Percentiles rank a stretch among this genome's conserved stretches.
Conservation (phyloP, 2,888 invertebrate genomes). For the Anarsia innoxiella region DNA sequence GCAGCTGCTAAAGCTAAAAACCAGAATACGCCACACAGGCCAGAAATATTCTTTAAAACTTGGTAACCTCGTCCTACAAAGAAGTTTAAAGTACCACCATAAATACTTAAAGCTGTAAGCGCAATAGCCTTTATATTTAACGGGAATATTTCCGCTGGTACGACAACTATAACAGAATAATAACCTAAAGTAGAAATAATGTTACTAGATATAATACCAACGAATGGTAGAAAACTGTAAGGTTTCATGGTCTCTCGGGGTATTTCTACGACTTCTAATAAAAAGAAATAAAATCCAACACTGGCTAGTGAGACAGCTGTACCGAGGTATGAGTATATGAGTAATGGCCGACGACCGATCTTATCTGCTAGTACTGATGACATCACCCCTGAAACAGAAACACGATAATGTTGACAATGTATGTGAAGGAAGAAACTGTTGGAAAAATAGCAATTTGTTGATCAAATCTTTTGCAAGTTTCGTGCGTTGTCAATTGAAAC, state of each 20-base stretch:
- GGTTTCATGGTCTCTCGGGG: slow-evolving; percentile 27
- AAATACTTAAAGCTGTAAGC: slow-evolving; percentile 58
- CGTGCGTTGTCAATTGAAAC: too few species aligned
- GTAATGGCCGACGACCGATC: slow-evolving; percentile 60
- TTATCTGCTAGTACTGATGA: slow-evolving; percentile 46
- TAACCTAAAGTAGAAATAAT: slow-evolving; percentile 53
- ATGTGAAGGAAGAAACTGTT: too few species aligned
- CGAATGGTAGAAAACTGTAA: slow-evolving; percentile 46
- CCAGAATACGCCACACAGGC: slow-evolving; percentile 63
- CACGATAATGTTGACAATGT: too few species aligned
- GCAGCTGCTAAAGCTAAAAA: slow-evolving; percentile 57
- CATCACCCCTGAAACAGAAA: slow-evolving; percentile 40
- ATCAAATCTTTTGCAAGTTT: too few species aligned
- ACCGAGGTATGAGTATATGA: slow-evolving; percentile 52
- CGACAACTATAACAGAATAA: slow-evolving; percentile 59
- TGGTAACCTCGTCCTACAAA: slow-evolving; percentile 66
- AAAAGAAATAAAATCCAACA: slow-evolving; percentile 50
- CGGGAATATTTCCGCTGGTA: slow-evolving; percentile 73
- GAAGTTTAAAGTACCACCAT: slow-evolving; percentile 62
- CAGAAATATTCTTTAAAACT: slow-evolving; percentile 55
- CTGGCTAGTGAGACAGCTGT: slow-evolving; percentile 29
- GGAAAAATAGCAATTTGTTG: too few species aligned
- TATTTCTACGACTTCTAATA: slow-evolving; percentile 36
- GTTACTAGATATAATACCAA: slow-evolving; percentile 47
- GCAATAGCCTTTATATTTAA: slow-evolving; percentile 72